A percentile compares a stretch with the other conserved stretches of the same genome.
Conservation (phyloP, 92 coral and sea anemone genomes). For the Actinernus sp. region DNA sequence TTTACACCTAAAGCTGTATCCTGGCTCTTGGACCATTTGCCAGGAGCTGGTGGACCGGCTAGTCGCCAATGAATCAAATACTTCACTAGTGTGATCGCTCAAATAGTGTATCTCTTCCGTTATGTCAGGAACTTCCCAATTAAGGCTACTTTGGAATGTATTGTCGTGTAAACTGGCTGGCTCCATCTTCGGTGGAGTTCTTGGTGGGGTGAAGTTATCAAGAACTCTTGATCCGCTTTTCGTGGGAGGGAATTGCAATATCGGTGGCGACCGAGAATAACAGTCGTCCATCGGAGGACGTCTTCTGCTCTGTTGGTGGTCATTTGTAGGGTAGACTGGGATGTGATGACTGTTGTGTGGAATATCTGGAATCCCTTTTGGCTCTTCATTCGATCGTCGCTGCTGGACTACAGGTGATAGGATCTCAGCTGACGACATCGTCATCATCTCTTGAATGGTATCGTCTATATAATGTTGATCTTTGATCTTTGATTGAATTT, state of each 20-base stretch:
- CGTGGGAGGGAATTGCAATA: slow-evolving; percentile 52
- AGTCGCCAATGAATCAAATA: background rate
- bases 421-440: slow-evolving; percentile 92
- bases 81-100: background rate
- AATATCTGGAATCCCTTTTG: background rate
- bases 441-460: slow-evolving; percentile 85
- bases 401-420: slow-evolving; percentile 80
- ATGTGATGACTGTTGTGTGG: background rate
- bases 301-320: slow-evolving; percentile 20
- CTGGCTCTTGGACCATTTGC: slow-evolving; percentile 67
- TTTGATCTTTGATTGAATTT: slow-evolving; percentile 86
- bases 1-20: slow-evolving; percentile 45
- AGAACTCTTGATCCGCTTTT: slow-evolving; percentile 5
- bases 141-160: slow-evolving; percentile 63
- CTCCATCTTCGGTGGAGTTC: slow-evolving; percentile 72
- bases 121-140: slow-evolving; percentile 97
- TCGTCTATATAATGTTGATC: slow-evolving; percentile 68
- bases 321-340: slow-evolving; percentile 26
- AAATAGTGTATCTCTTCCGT: slow-evolving; percentile 58
- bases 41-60: slow-evolving; percentile 23
- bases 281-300: slow-evolving; percentile 24
- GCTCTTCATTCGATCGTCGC: background rate
- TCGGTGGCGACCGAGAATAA: slow-evolving; percentile 61
- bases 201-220: slow-evolving; percentile 51
- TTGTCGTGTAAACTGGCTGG: slow-evolving; percentile 45